Percentiles rank a stretch among this genome's conserved stretches.
Evolutionary conservation across 2,797 vertebrate genomes (phyloP).

Genomic region (Cephalopachus bancanus): DNA sequence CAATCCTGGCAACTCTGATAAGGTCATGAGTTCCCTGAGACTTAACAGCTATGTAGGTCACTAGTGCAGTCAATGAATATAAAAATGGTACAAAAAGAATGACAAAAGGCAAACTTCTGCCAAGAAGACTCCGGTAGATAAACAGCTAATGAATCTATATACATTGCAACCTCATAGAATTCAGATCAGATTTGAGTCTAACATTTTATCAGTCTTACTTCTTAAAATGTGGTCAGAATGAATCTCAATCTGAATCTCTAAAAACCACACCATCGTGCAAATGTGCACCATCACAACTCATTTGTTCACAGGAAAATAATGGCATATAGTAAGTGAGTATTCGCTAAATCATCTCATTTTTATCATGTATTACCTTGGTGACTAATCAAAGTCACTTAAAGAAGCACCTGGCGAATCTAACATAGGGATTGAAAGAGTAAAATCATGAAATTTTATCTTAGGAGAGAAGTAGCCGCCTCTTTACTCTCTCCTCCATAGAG

Average conservation of each 20-base stretch:
- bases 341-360: neutral
- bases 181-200: neutral
- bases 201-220: neutral
- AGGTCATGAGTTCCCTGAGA: neutral
- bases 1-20: conserved; percentile 26
- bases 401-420: neutral
- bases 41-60: neutral
- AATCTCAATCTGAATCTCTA: neutral
- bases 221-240: neutral
- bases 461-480: neutral
- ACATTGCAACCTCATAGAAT: neutral
- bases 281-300: neutral
- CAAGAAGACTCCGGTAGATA: neutral
- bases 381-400: conserved; percentile 18
- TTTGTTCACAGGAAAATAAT: neutral
- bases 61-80: neutral
- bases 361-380: neutral
- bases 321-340: neutral
- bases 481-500: neutral
- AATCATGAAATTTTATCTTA: neutral
- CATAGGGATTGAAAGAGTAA: neutral
- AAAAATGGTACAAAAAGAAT: neutral
- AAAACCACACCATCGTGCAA: neutral
- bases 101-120: conserved; percentile 4
- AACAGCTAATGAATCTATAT: neutral